Evolutionary conservation across 1,140 invertebrate genomes (phyloP), one percentile per base, ranked within the genome.

Genomic region (Magallana angulata): DNA sequence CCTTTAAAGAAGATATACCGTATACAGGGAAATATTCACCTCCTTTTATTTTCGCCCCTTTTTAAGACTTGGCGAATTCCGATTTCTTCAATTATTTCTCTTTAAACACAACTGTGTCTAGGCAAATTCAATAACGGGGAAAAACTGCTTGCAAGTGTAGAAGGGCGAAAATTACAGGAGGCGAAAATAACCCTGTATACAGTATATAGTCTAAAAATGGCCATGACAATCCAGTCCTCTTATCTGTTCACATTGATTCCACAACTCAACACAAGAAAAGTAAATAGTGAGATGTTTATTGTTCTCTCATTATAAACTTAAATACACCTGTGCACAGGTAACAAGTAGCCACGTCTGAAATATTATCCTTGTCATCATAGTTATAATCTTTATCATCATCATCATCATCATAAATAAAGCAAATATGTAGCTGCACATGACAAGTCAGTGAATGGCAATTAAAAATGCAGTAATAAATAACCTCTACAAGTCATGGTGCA

Each of bases 211-310:
- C 68, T 48, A 48, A 5, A 48, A 48, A 48, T 48, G 36, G 36
- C 5, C 36, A 48, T 48, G 36, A 48, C 36, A 48, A 5, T 48
- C 36, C 36, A 48, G 36, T 5, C 5, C 36, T 48, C 36, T 48
- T 48, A 48, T 12, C 60, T 11, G 24, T 76, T 2, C 7, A 1
- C 68, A 76, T 76, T 76, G 68, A 76, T 76, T 76, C 12, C 68
- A 18, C 9, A 5, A 30, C 9, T 48, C 7, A 76, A 76, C 68
- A 36, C 68, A 76, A 76, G 68, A 76, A 11, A 36, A 30, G 68
- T 76, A 76, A 76, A 76, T 76, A 76, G 24, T 30, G 68, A 30
- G 68, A 76, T 76, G 68, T 76, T 30, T 76, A 76, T 76, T 76
- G 18, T 71, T 24, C 68, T 76, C 68, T 76, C 36, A 18, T 76